These are phyloP conservation scores for Eufriesea mexicana DNA, from an alignment of 1,140 invertebrate genomes.

Conservation along the genomic window DNA sequence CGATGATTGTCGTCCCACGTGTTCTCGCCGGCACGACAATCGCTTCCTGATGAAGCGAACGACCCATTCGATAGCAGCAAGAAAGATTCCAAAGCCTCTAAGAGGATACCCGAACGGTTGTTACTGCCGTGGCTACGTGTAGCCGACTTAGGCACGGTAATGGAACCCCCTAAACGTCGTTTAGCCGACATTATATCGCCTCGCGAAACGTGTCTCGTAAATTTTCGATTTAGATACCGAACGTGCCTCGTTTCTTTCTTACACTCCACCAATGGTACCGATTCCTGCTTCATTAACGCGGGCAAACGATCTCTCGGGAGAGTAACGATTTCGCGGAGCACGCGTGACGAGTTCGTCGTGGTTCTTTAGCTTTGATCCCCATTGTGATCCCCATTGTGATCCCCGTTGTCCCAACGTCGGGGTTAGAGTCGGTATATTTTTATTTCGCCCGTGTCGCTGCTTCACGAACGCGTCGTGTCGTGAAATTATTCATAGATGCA, in stretches of 20 bases:
- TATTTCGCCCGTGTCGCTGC: no score
- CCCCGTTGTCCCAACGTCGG: no score
- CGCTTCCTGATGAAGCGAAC: slow-evolving; percentile 69
- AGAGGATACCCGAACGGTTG: slow-evolving; percentile 1
- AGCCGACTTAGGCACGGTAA: background rate
- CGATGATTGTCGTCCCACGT: slow-evolving; percentile 64
- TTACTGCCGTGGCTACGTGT: slow-evolving; percentile 5
- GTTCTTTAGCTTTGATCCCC: no score
- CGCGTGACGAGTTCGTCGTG: no score
- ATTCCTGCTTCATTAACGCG: background rate
- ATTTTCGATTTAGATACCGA: background rate
- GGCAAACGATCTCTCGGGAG: no score
- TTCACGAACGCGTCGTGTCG: no score
- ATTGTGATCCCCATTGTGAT: no score
- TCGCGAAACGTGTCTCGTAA: background rate
- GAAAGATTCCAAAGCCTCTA: slow-evolving; percentile 25
- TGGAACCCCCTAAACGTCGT: background rate
- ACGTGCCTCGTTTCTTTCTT: background rate
- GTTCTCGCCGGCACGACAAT: slow-evolving; percentile 56
- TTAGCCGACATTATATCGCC: background rate
- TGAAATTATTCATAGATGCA: no score
- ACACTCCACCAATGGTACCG: background rate
- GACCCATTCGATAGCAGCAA: slow-evolving; percentile 50
- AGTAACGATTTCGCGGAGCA: no score
- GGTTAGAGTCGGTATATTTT: no score